Percentiles rank a stretch among this genome's conserved stretches.
Conservation (phyloP, 2,113 vertebrate species). For the Amia ocellicauda region DNA sequence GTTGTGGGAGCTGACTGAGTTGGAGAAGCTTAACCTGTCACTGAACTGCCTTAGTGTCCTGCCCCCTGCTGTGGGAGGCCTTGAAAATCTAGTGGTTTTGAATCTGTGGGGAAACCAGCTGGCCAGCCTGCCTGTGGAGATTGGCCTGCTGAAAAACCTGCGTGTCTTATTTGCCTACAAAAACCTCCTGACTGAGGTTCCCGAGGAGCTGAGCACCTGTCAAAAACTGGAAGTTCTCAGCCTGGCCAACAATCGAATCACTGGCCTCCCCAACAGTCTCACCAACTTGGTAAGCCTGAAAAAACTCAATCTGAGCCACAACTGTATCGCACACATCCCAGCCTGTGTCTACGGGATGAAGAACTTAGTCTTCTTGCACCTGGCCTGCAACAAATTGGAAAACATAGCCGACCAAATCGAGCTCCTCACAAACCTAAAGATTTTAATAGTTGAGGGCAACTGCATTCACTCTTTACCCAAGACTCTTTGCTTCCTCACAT, state of each 20-base stretch:
- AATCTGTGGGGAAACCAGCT: constrained; percentile 85
- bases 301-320: constrained; percentile 93
- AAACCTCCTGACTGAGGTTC: constrained; percentile 82
- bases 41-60: constrained; percentile 74
- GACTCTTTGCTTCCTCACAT: constrained; percentile 73
- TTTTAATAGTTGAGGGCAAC: constrained; percentile 86
- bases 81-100: constrained; percentile 82
- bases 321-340: constrained; percentile 80
- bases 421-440: constrained; percentile 78
- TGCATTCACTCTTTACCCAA: constrained; percentile 75
- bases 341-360: constrained; percentile 81
- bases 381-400: constrained; percentile 86
- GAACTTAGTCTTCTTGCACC: constrained; percentile 82
- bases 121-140: constrained; percentile 77
- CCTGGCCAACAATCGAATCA: constrained; percentile 83
- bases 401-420: constrained; percentile 86
- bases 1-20: constrained; percentile 81
- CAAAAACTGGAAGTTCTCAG: constrained; percentile 82
- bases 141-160: constrained; percentile 78
- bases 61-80: constrained; percentile 68
- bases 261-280: constrained; percentile 72
- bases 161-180: constrained; percentile 83
- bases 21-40: constrained; percentile 91
- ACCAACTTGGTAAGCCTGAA: constrained; percentile 65
- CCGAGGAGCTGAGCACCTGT: constrained; percentile 81